Percentiles rank a stretch among this genome's conserved stretches.
Conservation (phyloP, 2,113 vertebrate species). For the Actinemys pallida region DNA sequence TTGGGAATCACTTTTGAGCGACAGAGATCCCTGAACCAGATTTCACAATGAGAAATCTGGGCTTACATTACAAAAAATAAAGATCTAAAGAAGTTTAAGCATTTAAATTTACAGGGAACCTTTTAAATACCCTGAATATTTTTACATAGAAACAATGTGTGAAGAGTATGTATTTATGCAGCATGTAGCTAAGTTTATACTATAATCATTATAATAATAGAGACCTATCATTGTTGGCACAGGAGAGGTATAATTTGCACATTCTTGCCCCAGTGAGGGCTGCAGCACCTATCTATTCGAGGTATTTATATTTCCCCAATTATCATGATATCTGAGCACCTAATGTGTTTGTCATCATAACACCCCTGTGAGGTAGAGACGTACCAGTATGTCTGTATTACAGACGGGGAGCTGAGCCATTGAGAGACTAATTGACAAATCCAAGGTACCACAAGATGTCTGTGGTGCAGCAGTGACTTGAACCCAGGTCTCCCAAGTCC, state of each 20-base stretch:
- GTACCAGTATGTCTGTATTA: background rate
- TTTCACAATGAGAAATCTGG: conserved; percentile 3
- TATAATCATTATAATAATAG: background rate
- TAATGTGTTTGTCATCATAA: background rate
- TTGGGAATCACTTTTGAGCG: conserved; percentile 1
- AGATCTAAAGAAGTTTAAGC: background rate
- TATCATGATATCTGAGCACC: background rate
- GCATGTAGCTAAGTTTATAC: background rate
- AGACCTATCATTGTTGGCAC: background rate
- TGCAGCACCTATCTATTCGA: background rate
- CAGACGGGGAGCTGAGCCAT: background rate
- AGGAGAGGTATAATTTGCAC: background rate
- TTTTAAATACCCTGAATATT: background rate
- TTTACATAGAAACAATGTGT: background rate
- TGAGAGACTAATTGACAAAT: background rate
- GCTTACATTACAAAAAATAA: background rate
- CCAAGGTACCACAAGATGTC: background rate
- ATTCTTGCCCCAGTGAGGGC: background rate
- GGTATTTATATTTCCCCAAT: background rate
- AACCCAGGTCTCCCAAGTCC: background rate
- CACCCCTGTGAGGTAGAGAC: background rate
- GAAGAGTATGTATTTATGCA: background rate
- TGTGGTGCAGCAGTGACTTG: background rate
- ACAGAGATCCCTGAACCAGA: conserved; percentile 32
- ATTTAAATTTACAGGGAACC: background rate